phyloP scores from a whole-genome alignment of 2,113 vertebrate genomes.

The Malurus elegans region DNA sequence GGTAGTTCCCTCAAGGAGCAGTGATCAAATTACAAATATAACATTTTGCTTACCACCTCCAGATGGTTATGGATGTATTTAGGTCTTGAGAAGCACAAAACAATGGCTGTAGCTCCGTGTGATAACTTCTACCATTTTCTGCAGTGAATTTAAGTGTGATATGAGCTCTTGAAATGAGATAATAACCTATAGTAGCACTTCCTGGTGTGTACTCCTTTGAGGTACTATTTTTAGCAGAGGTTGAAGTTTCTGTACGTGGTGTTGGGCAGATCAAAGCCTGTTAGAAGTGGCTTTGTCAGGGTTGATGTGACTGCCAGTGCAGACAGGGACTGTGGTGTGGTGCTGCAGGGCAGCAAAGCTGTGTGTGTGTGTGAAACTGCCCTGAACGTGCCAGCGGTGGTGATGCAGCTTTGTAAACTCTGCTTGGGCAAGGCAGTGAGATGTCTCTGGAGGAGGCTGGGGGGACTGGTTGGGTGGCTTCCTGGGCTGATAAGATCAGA shows the following conservation, averaged over 20 bases:
- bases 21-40: not conserved
- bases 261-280: not conserved
- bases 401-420: not conserved
- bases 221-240: not conserved
- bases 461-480: not conserved
- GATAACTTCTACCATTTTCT: not conserved
- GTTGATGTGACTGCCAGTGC: not conserved
- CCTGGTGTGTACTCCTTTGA: not conserved
- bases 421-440: not conserved
- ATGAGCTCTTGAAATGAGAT: not conserved
- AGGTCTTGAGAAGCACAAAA: not conserved
- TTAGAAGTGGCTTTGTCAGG: not conserved
- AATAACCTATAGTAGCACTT: not conserved
- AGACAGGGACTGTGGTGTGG: not conserved
- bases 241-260: not conserved
- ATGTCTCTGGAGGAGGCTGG: not conserved
- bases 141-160: not conserved
- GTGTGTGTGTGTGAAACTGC: not conserved
- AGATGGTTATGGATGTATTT: not conserved
- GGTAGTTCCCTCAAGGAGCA: not conserved
- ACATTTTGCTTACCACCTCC: not conserved
- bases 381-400: not conserved
- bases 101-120: not conserved
- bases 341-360: not conserved
- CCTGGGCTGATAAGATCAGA: constrained; percentile 33